A percentile compares a stretch with the other conserved stretches of the same genome.
These are phyloP conservation scores for Caenorhabditis tropicalis DNA, from an alignment of 1,140 invertebrate species.

Conservation along the genomic window DNA sequence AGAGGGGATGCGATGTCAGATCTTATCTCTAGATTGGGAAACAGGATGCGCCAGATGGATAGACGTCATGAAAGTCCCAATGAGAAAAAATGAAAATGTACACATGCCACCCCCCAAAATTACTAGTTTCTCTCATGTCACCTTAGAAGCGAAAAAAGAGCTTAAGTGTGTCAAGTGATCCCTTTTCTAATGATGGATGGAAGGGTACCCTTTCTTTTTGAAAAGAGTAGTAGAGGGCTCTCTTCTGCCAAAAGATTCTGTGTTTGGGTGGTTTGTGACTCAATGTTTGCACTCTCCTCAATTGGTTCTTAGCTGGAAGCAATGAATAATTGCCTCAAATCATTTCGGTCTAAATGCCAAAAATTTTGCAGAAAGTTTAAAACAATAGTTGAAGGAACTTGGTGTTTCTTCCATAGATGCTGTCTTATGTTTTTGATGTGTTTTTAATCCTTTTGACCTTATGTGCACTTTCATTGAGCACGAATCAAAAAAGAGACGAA, in stretches of 20 bases:
- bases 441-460: no score
- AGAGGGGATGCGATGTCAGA: constrained; percentile 1
- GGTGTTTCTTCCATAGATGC: not conserved
- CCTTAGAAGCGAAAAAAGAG: constrained; percentile 7
- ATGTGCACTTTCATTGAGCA: constrained; percentile 19
- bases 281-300: constrained; percentile 36
- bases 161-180: constrained; percentile 40
- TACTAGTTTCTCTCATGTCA: constrained; percentile 21
- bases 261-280: constrained; percentile 4
- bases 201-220: constrained; percentile 30
- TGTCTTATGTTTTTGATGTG: not conserved
- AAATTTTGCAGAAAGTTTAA: not conserved
- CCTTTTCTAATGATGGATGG: constrained; percentile 34
- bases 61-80: not conserved
- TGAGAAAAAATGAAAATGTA: not conserved
- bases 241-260: not conserved
- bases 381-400: not conserved
- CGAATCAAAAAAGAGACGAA: not conserved
- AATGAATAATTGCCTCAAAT: constrained; percentile 29
- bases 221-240: not conserved
- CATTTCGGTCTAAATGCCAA: not conserved
- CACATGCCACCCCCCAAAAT: constrained; percentile 8
- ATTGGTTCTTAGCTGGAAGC: constrained; percentile 29
- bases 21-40: not conserved
- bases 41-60: not conserved